Percentiles rank a stretch among this genome's conserved stretches.
phyloP scores from a whole-genome alignment of 2,888 invertebrate species.

The Desoria tigrina region DNA sequence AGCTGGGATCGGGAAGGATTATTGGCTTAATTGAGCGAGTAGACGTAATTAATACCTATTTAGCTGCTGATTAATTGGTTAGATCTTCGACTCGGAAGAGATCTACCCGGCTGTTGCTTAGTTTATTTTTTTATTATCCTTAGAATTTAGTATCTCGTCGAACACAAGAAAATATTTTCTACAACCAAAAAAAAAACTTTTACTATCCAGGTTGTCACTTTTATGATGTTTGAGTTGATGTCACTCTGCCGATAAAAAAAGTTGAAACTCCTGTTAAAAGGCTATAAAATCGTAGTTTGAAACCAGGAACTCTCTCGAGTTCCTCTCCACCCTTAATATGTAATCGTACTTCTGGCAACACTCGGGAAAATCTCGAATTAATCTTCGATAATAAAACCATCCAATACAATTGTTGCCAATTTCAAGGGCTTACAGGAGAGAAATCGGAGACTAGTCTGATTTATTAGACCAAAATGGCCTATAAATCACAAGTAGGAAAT shows the following conservation, averaged over 20 bases:
- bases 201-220: too few species aligned
- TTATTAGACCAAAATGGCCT: conserved; percentile 51
- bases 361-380: conserved; percentile 7
- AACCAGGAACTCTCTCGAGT: too few species aligned
- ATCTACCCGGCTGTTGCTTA: too few species aligned
- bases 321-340: too few species aligned
- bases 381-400: conserved; percentile 16
- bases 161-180: too few species aligned
- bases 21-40: conserved; percentile 3
- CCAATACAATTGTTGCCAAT: conserved; percentile 21
- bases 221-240: too few species aligned
- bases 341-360: conserved; percentile 20
- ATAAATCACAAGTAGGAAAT: conserved; percentile 52
- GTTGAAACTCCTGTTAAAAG: too few species aligned
- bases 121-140: too few species aligned
- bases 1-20: neutral
- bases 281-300: too few species aligned
- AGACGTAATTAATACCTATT: neutral
- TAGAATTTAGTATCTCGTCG: too few species aligned
- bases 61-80: conserved; percentile 18
- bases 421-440: conserved; percentile 8
- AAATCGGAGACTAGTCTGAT: conserved; percentile 31
- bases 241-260: too few species aligned
- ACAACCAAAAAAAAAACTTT: too few species aligned
- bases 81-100: neutral